Evolutionary conservation across 2,888 invertebrate species (phyloP).

Genomic region (Apomyelois bistriatella): DNA sequence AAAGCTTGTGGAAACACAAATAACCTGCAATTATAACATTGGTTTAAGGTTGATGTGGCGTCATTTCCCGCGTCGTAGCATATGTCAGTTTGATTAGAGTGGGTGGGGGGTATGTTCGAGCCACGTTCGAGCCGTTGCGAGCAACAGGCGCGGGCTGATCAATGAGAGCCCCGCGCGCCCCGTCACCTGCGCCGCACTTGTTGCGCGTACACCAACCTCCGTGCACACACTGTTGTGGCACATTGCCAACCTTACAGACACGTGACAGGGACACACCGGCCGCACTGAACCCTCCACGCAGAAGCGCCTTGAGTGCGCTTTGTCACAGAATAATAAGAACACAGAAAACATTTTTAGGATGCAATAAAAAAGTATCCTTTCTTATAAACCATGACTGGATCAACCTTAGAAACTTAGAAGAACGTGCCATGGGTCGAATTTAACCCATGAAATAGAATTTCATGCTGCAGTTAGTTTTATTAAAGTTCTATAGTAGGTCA

Average conservation of each 20-base stretch:
- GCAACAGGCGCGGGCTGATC: constrained; percentile 73
- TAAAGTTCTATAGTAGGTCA: too few relatives aligned
- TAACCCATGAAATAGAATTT: too few relatives aligned
- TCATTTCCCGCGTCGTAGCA: constrained; percentile 16
- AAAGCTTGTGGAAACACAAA: constrained; percentile 9
- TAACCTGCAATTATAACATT: constrained; percentile 14
- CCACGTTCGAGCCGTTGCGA: constrained; percentile 31
- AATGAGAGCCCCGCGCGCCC: constrained; percentile 53
- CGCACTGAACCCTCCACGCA: neutral
- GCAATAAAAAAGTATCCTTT: too few relatives aligned
- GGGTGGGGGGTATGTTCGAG: constrained; percentile 32
- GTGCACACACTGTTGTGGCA: neutral
- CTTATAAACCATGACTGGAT: too few relatives aligned
- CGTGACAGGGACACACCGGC: neutral
- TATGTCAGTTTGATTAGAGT: constrained; percentile 50
- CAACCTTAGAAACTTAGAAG: too few relatives aligned
- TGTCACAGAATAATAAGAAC: neutral
- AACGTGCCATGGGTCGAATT: too few relatives aligned
- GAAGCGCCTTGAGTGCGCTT: constrained; percentile 11
- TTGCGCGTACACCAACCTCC: constrained; percentile 59
- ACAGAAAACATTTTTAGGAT: neutral
- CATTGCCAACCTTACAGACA: constrained; percentile 12
- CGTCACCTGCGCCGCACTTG: constrained; percentile 70
- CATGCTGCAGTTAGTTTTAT: too few relatives aligned
- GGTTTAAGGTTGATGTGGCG: constrained; percentile 17